Conservation (phyloP, 92 coral and sea anemone genomes). For the Muricea muricata region DNA sequence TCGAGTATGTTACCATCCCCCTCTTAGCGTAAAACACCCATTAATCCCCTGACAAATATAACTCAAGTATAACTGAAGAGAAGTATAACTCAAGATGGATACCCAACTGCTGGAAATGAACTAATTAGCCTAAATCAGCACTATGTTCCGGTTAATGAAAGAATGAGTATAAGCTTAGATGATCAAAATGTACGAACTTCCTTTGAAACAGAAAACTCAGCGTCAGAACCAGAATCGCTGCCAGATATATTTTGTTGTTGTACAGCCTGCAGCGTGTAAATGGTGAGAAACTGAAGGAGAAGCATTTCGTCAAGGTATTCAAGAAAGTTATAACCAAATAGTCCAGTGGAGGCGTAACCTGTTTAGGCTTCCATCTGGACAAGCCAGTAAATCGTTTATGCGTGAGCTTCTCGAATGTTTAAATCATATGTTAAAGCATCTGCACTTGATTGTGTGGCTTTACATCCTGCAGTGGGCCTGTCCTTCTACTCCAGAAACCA, state of each 20-base stretch:
- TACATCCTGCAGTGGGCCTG: neutral
- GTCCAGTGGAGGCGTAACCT: neutral
- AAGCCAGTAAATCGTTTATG: neutral
- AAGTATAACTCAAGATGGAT: too few relatives aligned
- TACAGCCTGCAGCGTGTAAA: neutral
- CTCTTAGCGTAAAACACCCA: too few relatives aligned
- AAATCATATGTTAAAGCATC: neutral
- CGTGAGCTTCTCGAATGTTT: neutral
- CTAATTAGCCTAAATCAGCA: neutral
- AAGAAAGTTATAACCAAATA: too few relatives aligned
- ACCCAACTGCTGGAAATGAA: too few relatives aligned
- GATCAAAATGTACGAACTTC: too few relatives aligned
- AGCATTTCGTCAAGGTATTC: neutral
- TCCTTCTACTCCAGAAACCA: conserved; percentile 20
- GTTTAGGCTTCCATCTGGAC: neutral
- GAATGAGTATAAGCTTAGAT: neutral
- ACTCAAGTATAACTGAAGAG: too few relatives aligned
- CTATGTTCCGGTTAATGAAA: neutral
- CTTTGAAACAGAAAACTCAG: too few relatives aligned
- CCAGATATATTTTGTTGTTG: neutral
- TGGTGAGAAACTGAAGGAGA: conserved; percentile 7
- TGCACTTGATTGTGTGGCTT: neutral
- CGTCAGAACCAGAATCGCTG: neutral
- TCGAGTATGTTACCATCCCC: too few relatives aligned
- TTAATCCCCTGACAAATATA: too few relatives aligned